Evolutionary conservation across 2,113 vertebrate genomes (phyloP).

Genomic region (Paramisgurnus dabryanus): DNA sequence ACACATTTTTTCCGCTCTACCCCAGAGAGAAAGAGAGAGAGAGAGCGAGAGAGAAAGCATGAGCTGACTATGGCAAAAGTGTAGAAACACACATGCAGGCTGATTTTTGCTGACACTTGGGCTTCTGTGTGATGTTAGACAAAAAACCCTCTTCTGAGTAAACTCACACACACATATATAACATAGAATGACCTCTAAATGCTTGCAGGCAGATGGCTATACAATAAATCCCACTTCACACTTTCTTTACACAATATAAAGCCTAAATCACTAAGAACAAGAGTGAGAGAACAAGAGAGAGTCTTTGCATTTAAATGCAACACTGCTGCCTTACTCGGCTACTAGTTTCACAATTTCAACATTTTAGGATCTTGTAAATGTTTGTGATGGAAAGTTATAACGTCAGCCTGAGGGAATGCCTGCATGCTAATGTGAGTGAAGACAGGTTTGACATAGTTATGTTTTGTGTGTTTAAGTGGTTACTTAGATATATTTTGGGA

Average conservation of each 20-base stretch:
- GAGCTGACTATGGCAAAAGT: constrained; percentile 55
- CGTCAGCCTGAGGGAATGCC: background rate
- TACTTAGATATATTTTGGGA: background rate
- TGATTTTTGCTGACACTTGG: constrained; percentile 47
- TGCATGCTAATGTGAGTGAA: background rate
- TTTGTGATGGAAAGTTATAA: constrained; percentile 3
- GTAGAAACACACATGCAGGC: constrained; percentile 31
- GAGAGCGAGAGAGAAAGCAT: constrained; percentile 32
- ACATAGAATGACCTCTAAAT: constrained; percentile 18
- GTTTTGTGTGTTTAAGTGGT: constrained; percentile 30
- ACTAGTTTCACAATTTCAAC: constrained; percentile 9
- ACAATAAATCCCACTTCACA: background rate
- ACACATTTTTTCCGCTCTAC: constrained; percentile 13
- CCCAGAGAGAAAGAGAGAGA: constrained; percentile 43
- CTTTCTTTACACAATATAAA: background rate
- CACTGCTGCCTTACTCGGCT: background rate
- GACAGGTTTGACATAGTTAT: constrained; percentile 3
- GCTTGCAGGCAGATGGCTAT: background rate
- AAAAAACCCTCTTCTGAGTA: constrained; percentile 14
- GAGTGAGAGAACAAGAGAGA: background rate
- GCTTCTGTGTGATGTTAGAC: constrained; percentile 22
- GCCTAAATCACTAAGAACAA: background rate
- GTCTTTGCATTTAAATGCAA: background rate
- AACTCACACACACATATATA: constrained; percentile 11
- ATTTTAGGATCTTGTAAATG: constrained; percentile 23